Evolutionary conservation across 1,140 invertebrate species (phyloP), one percentile per base, ranked within the genome.

Genomic region (Oncopodura yosiiana): DNA sequence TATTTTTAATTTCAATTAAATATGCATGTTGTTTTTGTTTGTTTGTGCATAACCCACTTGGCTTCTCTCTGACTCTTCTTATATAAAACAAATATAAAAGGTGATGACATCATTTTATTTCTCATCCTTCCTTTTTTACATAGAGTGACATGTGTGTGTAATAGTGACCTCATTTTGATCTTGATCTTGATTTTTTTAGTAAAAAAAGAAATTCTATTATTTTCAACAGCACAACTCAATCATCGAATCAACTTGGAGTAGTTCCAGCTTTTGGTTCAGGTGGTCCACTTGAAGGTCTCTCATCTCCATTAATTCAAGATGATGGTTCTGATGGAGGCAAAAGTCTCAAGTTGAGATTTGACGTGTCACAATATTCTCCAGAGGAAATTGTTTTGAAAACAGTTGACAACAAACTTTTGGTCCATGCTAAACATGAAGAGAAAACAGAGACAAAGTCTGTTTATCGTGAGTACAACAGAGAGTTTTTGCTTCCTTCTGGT

Each of bases 311-410:
- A 30, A 92, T 94, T 69, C 80, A 85, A 66, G 86, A 92, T 60
- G 86, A 90, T 69, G 87, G 87, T 21, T n/a, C n/a, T n/a, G n/a
- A n/a, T n/a, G 84, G 89, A 66, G 86, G 81, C 74, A 94, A 93
- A 73, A 81, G 81, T 67, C 74, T 94, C 34, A 93, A 93, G 69
- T 77, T 94, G 16, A 78, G 89, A 66, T 95, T 94, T 71, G 91
- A 95, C 67, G 90, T 94, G 42, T 91, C 86, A 68, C 87, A 94
- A 72, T 64, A 94, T 71, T 82, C 84, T 42, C 90, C 90, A 11
- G 90, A 94, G 68, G 90, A 95, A 76, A 94, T 95, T 69, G 86
- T 94, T 64, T 89, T 95, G 49, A 94, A 94, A 74, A 94, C 89
- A 60, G 88, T 94, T 46, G 89, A 94, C 74, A 93, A 94, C 72